Base-by-base conservation (phyloP, 2,888 invertebrate genomes). In the Scrobipalpa atriplicella region DNA sequence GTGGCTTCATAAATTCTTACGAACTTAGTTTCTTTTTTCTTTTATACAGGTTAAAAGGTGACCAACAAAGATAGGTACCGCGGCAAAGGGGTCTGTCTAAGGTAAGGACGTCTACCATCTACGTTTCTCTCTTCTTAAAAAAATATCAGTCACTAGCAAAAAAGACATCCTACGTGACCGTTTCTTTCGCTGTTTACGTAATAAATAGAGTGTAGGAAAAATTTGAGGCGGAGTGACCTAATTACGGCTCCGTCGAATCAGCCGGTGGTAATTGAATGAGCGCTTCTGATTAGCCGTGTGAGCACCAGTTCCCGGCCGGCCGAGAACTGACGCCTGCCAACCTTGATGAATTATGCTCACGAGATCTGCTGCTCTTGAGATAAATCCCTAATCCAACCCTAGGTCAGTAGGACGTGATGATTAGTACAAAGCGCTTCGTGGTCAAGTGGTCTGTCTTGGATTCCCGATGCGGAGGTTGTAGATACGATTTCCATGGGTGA, bases 231-330 rank as follows among this genome's bases (percentile, higher is more conserved):
- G 8, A 13, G 64, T 67, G 66, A 67, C 68, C 69, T 72, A 73
- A 73, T 73, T 71, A 69, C 70, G 69, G 56, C 66, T 70, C 66
- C 65, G 69, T 64, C 70, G 74, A 75, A 72, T 75, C 71, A 70
- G 69, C 69, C 67, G 68, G 67, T 65, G 67, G 68, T 74, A 76
- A 78, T 75, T 72, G 74, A 76, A 76, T 75, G 67, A 73, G 66
- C 68, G 61, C 64, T 68, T 70, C 72, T 75, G 74, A 75, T 78
- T 74, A 74, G 74, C 73, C 61, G 64, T 66, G 70, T 70, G 69
- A 68, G 68, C 70, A 63, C 61, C 51, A 56, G 68, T 21, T 29
- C 43, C n/a, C 62, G n/a, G 9, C 16, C 58, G 38, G n/a, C n/a
- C 58, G 54, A 13, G n/a, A 1, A 21, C 19, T 11, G 19, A 11